These are phyloP conservation scores for Pheosia tremula DNA, from an alignment of 2,888 invertebrate genomes.

Conservation along the genomic window DNA sequence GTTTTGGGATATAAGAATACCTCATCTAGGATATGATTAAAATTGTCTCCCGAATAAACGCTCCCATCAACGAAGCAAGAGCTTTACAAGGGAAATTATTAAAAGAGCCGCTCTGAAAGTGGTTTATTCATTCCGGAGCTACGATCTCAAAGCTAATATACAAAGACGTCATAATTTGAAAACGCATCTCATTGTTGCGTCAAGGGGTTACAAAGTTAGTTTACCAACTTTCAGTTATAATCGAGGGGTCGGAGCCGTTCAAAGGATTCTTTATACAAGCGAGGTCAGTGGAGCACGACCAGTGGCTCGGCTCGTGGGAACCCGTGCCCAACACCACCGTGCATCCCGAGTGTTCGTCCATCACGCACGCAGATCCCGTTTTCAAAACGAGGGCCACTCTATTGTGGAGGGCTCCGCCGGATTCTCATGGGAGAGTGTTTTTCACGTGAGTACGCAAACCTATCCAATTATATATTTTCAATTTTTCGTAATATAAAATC, in stretches of 20 bases:
- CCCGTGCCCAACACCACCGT: conserved; percentile 89
- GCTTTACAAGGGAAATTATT: no score
- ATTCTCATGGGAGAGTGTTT: conserved; percentile 88
- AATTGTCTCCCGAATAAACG: no score
- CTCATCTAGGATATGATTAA: no score
- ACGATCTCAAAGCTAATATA: neutral
- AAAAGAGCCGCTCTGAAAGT: no score
- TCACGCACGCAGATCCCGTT: conserved; percentile 91
- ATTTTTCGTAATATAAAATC: no score
- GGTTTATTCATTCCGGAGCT: no score
- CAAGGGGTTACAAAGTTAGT: neutral
- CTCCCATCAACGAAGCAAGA: no score
- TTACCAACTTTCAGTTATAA: conserved; percentile 75
- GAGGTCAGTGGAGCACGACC: conserved; percentile 87
- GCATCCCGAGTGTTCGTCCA: conserved; percentile 91
- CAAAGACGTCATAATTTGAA: neutral
- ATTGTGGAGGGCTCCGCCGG: conserved; percentile 89
- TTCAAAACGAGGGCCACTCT: conserved; percentile 90
- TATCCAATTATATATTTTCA: neutral
- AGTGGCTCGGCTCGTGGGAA: conserved; percentile 91
- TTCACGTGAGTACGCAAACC: conserved; percentile 88
- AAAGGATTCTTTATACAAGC: conserved; percentile 94
- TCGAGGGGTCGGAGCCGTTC: conserved; percentile 85
- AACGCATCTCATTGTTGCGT: no score
- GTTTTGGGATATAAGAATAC: no score